Base-by-base conservation (phyloP, 2,113 vertebrate species). In the Dicrurus megarhynchus region DNA sequence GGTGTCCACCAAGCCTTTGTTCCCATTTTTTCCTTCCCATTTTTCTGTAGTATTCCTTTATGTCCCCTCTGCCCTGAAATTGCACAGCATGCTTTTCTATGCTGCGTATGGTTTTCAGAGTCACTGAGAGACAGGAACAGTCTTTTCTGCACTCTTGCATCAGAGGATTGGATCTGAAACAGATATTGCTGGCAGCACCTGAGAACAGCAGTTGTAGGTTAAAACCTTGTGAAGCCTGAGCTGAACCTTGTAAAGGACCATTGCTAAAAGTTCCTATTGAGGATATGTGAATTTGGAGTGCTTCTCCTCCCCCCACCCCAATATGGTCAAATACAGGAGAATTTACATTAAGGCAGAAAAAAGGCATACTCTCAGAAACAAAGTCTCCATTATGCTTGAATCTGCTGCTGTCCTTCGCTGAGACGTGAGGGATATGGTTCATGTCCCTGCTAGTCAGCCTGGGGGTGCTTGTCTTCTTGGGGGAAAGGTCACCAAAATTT, bases 401-500 rank as follows among this genome's bases (percentile, higher is more conserved):
- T 94, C 49, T 80, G 41, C n/a, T 93, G 8, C 35, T 87, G 49
- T 63, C 18, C 21, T 13, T 76, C 23, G 16, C 63, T 53, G 60
- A 91, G 69, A 61, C 3, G 3, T 9, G 35, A 74, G 23, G 23
- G 42, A 24, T 50, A 59, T n/a, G 55, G 64, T 89, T 89, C 53
- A 17, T 60, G 69, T 68, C 77, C 18, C 49, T 91, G 49, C 74
- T 87, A 78, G 56, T 89, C 78, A 94, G 74, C 81, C 84, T 76
- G 50, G n/a, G 47, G 75, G 41, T 61, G 70, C 84, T 84, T 89
- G 71, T 86, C 27, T 78, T 94, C 59, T 65, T 0, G 0, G 39
- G 49, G 42, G 47, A 93, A 96, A 90, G 68, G 78, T 94, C 90
- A 83, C 33, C 60, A 91, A 42, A 74, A 87, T 88, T 91, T 95